These are phyloP conservation scores for Leucophora obtusa DNA, from an alignment of 2,888 invertebrate genomes.

Conservation along the genomic window DNA sequence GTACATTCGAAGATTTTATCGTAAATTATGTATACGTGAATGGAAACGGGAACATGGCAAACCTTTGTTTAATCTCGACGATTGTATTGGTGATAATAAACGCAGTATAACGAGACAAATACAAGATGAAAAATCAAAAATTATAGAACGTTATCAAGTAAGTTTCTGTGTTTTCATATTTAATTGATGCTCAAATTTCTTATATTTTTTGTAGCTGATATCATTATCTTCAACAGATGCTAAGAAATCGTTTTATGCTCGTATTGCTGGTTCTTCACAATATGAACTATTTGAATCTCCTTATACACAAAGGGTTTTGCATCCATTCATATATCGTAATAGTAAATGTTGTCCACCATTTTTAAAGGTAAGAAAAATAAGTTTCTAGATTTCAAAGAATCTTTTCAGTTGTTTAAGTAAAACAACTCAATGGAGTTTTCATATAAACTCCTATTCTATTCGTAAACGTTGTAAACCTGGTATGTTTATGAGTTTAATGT, in stretches of 20 bases:
- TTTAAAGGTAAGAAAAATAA: slow-evolving; percentile 81
- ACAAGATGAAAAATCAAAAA: slow-evolving; percentile 66
- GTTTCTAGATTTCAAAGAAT: too few species aligned
- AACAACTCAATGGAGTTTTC: too few species aligned
- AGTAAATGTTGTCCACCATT: slow-evolving; percentile 83
- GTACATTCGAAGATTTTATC: slow-evolving; percentile 79
- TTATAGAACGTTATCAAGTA: slow-evolving; percentile 77
- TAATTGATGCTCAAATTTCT: neutral
- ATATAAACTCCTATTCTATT: too few species aligned
- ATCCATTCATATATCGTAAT: slow-evolving; percentile 91
- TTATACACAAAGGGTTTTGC: slow-evolving; percentile 85
- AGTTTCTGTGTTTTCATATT: neutral
- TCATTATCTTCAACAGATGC: slow-evolving; percentile 68
- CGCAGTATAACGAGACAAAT: neutral
- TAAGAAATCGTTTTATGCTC: slow-evolving; percentile 77
- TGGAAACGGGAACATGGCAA: slow-evolving; percentile 81
- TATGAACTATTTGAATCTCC: slow-evolving; percentile 83
- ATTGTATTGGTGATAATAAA: slow-evolving; percentile 64
- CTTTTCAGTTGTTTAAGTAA: too few species aligned
- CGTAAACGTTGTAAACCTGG: too few species aligned
- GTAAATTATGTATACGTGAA: slow-evolving; percentile 82
- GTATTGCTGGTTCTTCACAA: slow-evolving; percentile 80
- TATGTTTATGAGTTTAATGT: too few species aligned
- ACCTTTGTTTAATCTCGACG: slow-evolving; percentile 82
- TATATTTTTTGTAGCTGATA: slow-evolving; percentile 68